Conservation (phyloP, 92 coral and sea anemone genomes). For the Hydrozoanthus gracilis region DNA sequence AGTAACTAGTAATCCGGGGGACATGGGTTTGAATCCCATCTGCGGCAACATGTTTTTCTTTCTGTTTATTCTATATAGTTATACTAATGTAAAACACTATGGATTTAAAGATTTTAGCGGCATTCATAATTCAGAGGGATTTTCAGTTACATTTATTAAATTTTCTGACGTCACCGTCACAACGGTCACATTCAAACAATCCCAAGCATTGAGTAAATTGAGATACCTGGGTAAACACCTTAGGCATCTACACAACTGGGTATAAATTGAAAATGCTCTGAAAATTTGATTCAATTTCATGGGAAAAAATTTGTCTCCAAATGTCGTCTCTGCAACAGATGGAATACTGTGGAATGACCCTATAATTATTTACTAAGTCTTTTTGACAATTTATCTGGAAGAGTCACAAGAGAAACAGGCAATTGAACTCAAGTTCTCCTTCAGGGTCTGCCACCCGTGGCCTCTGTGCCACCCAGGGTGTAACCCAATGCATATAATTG, state of each 20-base stretch:
- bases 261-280: conserved; percentile 19
- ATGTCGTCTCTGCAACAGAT: not conserved
- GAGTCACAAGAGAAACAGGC: no score
- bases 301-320: conserved; percentile 6
- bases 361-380: no score
- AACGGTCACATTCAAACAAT: not conserved
- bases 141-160: conserved; percentile 1
- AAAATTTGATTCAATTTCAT: conserved; percentile 6
- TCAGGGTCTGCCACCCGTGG: no score
- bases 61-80: no score
- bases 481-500: no score
- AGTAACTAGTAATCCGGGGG: no score
- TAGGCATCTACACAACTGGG: conserved; percentile 1
- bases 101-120: not conserved
- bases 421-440: no score
- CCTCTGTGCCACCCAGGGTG: no score
- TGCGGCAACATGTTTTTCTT: no score
- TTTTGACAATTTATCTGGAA: no score
- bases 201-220: not conserved
- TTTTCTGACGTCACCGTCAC: not conserved
- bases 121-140: not conserved
- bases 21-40: no score
- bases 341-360: no score
- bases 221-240: conserved; percentile 2
- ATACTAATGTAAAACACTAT: not conserved